Percentiles rank a stretch among this genome's conserved stretches.
Conservation (phyloP, 2,113 vertebrate genomes). For the Rhynchomys soricoides region DNA sequence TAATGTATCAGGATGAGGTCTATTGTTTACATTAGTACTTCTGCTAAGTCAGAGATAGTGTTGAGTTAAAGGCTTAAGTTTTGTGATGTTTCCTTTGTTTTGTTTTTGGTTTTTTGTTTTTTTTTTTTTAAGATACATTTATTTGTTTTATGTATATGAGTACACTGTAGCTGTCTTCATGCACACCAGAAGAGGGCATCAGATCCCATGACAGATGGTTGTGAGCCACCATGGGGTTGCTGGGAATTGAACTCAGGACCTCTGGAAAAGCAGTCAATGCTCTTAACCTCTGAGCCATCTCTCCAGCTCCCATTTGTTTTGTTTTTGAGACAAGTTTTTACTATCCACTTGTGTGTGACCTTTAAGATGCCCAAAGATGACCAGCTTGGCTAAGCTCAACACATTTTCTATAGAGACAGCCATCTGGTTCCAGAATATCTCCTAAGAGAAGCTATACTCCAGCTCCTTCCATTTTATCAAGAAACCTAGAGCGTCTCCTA, state of each 20-base stretch:
- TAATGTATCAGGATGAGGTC: not conserved
- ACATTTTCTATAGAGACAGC: not conserved
- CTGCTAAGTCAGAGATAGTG: not conserved
- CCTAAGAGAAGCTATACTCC: too few species aligned
- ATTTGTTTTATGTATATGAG: too few species aligned
- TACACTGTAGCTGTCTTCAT: too few species aligned
- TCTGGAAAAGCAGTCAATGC: too few species aligned
- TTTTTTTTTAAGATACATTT: too few species aligned
- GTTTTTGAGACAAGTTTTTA: not conserved
- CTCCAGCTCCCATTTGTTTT: too few species aligned
- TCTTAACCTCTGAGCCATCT: too few species aligned
- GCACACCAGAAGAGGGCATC: too few species aligned
- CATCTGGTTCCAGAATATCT: not conserved
- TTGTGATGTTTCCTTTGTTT: not conserved
- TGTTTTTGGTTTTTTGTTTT: not conserved
- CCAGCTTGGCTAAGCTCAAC: not conserved
- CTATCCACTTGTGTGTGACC: not conserved
- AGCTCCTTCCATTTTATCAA: not conserved
- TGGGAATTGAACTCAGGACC: too few species aligned
- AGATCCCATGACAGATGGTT: too few species aligned
- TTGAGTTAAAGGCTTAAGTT: not conserved
- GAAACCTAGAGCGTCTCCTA: not conserved
- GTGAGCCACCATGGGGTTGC: too few species aligned
- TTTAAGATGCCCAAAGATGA: not conserved
- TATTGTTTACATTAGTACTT: not conserved